Base-by-base conservation (phyloP, 1,140 invertebrate species). In the Carcinoscorpius rotundicauda region DNA sequence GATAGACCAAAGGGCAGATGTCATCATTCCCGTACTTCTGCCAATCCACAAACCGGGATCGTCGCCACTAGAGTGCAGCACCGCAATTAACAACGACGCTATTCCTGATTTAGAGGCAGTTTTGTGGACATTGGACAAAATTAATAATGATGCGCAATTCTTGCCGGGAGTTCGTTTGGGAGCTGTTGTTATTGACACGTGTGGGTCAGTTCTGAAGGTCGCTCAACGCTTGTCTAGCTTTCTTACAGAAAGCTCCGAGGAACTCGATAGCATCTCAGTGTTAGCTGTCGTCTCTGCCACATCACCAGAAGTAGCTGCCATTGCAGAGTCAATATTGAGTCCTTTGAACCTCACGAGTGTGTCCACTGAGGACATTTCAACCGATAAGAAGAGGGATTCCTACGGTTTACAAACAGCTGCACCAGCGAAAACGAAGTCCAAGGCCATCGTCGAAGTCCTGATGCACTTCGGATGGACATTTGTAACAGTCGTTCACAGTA, bases 61-160 rank as follows among this genome's bases (percentile, higher is more conserved):
- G 3, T 64, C 66, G 49, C 70, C 73, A 59, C 51, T 70, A 3
- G 65, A 66, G 49, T 71, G 70, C 60, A 68, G 66, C 50, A 60
- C 61, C 4, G 66, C 64, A 51, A 61, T 71, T 11, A 71, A 71
- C 55, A 10, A 53, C 4, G 77, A 75, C 61, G 68, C 71, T 1
- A 75, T 79, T 70, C 76, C 78, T 61, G 70, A 76, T 5, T 77
- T 79, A 64, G 80, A 81, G 70, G 78, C 79, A 3, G 74, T 79
- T 4, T 68, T 78, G 3, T 80, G 78, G 78, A 76, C 78, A 5
- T 62, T 81, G 29, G 76, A 80, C 60, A 72, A 78, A 62, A 71
- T 81, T 10, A 81, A 81, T 69, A 65, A 67, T 10, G 71, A 77
- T 61, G 63, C 64, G 48, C 65, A 72, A 60, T 66, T 73, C 11